Percentiles rank a stretch among this genome's conserved stretches.
These are phyloP conservation scores for Elaphurus davidianus DNA, from an alignment of 2,113 vertebrate genomes.

Conservation along the genomic window DNA sequence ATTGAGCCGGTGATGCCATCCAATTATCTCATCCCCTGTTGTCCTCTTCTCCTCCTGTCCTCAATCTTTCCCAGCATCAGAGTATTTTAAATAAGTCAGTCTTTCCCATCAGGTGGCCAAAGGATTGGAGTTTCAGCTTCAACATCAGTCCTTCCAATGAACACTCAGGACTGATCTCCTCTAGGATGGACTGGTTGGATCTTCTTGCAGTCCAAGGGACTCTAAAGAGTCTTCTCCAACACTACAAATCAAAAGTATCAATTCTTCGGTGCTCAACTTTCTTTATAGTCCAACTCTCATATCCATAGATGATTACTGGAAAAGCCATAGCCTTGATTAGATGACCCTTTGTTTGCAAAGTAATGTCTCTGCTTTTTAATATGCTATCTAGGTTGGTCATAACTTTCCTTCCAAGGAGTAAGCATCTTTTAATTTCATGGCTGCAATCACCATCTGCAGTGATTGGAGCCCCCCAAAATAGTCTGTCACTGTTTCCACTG, in stretches of 20 bases:
- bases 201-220: neutral
- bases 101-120: neutral
- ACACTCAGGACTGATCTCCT: neutral
- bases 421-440: neutral
- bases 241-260: neutral
- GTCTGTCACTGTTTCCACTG: neutral
- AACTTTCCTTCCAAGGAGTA: neutral
- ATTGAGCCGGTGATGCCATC: neutral
- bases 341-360: neutral
- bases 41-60: neutral
- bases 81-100: neutral
- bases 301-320: neutral
- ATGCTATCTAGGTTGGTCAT: neutral
- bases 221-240: neutral
- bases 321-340: neutral
- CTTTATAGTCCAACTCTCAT: neutral
- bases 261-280: rapidly evolving
- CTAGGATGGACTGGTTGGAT: neutral
- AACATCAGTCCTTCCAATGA: neutral
- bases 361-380: neutral
- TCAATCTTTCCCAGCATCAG: neutral
- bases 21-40: neutral
- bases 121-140: neutral
- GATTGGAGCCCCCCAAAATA: neutral
- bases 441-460: neutral